Evolutionary conservation across 2,888 invertebrate species (phyloP).

Genomic region (Altica lythri): DNA sequence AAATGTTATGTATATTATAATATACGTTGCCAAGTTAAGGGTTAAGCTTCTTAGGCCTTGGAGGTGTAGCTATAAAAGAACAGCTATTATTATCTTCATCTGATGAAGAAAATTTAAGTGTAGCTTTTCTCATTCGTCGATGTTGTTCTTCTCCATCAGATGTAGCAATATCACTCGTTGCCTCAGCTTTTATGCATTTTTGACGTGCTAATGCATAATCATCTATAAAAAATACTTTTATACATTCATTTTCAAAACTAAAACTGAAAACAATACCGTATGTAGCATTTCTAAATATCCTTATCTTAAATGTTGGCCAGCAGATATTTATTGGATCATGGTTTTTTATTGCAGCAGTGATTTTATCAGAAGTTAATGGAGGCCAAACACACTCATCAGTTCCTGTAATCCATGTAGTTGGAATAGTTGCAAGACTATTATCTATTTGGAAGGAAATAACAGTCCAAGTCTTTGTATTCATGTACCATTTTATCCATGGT

Average conservation of each 20-base stretch:
- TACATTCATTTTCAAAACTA: conserved; percentile 6
- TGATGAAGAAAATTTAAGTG: conserved; percentile 3
- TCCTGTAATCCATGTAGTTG: conserved; percentile 9
- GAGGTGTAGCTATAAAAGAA: neutral
- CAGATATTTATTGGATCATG: conserved; percentile 1
- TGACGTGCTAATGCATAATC: conserved; percentile 10
- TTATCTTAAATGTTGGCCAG: conserved; percentile 7
- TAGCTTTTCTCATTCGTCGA: neutral
- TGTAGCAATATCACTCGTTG: conserved; percentile 13
- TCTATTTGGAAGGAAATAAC: conserved; percentile 3
- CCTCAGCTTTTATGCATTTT: conserved; percentile 14
- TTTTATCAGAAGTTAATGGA: conserved; percentile 3
- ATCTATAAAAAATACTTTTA: conserved; percentile 9
- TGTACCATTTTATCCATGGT: no score
- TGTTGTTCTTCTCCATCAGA: conserved; percentile 4
- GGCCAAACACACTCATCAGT: conserved; percentile 7
- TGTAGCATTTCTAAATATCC: conserved; percentile 14
- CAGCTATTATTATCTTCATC: conserved; percentile 5
- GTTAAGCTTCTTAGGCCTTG: conserved; percentile 1
- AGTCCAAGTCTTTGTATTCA: neutral
- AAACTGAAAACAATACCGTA: conserved; percentile 8
- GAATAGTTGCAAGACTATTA: conserved; percentile 3
- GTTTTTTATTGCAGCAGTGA: conserved; percentile 7
- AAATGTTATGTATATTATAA: no score
- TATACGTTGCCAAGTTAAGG: no score